phyloP scores from a whole-genome alignment of 2,888 invertebrate genomes.

The Colletes collaris region DNA sequence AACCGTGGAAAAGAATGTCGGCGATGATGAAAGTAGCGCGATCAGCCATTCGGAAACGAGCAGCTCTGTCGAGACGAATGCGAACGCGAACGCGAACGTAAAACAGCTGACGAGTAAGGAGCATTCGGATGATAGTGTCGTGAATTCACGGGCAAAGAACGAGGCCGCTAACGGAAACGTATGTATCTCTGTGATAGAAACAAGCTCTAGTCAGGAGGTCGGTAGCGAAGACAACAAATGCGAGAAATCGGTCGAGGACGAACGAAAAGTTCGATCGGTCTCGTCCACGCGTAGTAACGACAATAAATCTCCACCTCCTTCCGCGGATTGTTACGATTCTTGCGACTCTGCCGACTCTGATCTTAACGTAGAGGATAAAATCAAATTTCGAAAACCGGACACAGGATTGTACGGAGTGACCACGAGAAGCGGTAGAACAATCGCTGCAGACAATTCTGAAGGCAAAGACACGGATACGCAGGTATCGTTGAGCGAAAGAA shows the following conservation, averaged over 20 bases:
- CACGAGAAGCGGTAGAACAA: slow-evolving; percentile 50
- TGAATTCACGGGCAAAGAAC: slow-evolving; percentile 20
- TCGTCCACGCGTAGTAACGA: slow-evolving; percentile 5
- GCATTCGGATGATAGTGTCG: slow-evolving; percentile 4
- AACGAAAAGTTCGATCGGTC: neutral
- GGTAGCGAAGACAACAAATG: slow-evolving; percentile 14
- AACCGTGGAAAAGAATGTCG: neutral
- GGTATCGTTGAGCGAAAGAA: neutral
- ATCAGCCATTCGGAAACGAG: neutral
- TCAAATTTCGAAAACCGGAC: slow-evolving; percentile 44
- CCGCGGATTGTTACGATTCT: neutral
- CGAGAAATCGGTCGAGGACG: slow-evolving; percentile 15
- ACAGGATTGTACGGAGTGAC: slow-evolving; percentile 22
- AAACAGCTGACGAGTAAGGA: slow-evolving; percentile 14
- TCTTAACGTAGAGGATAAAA: slow-evolving; percentile 18
- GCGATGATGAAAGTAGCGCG: neutral
- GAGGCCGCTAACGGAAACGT: slow-evolving; percentile 17
- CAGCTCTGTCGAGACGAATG: neutral
- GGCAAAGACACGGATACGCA: slow-evolving; percentile 6
- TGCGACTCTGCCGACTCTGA: slow-evolving; percentile 14
- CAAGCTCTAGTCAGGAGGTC: slow-evolving; percentile 59
- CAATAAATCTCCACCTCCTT: slow-evolving; percentile 18
- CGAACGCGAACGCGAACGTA: neutral
- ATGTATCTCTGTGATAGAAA: slow-evolving; percentile 55
- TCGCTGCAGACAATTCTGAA: slow-evolving; percentile 19